Base-by-base conservation (phyloP, 2,113 vertebrate species). In the Neolamprologus brichardi region DNA sequence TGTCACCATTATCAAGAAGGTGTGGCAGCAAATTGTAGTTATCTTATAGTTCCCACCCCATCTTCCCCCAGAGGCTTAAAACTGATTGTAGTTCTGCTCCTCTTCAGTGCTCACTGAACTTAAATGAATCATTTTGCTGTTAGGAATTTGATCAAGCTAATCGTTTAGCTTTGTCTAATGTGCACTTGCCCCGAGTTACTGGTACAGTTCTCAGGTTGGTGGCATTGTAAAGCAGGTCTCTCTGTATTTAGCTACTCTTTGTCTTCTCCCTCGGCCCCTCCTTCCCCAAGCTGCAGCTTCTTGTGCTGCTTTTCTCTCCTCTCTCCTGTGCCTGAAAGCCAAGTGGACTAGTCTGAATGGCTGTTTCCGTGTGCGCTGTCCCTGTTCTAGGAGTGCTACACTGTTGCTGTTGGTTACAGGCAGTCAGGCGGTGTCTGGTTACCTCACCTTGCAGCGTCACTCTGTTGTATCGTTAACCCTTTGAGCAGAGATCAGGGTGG, bases 401-500 rank as follows among this genome's bases (percentile, higher is more conserved):
- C 75, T 14, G 93, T 95, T 95, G 90, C 94, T 93, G 84, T 52
- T 94, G 91, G 95, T 95, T 93, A 95, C 95, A 87, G 83, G 83
- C 87, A 91, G 83, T 90, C 89, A 94, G 91, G 93, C 82, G 93
- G 95, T 96, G 94, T 97, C 95, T 84, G 80, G 90, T 96, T 96
- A 94, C 96, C 87, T 95, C 92, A 95, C 94, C 92, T 96, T 92
- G 91, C 88, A 88, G 88, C 89, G 94, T 94, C 92, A 91, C 90
- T 87, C 56, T 84, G 84, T 79, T 89, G 87, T 89, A 70, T 90
- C 83, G 91, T 95, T 95, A 95, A 95, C 94, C 89, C 86, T 91
- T 93, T 90, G 87, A 89, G 86, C 70, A 72, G 87, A 82, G 79
- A 84, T 53, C 28, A 85, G 95, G 87, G 93, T 67, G 92, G 86